Base-by-base conservation (phyloP, 2,888 invertebrate genomes). In the Philopedon plagiatum region DNA sequence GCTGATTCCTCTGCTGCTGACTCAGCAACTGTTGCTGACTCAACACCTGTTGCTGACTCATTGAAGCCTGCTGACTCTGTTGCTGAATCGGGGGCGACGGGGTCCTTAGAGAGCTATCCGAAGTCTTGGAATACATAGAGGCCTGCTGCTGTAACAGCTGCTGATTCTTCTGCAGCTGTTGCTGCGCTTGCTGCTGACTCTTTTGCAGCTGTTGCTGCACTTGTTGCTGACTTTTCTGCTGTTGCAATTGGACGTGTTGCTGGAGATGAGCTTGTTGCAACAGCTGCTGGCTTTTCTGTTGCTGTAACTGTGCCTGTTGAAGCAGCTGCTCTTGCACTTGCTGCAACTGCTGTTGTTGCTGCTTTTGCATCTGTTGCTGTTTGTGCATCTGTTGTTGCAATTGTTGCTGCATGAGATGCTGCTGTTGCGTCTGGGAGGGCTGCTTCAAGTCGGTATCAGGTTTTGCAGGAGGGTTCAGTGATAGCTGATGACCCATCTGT, bases 401-500 rank as follows among this genome's bases (percentile, higher is more conserved):
- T n/a, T 68, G 68, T 23, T 68, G 57, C n/a, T 68, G 63, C 23
- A 57, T 18, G 5, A 58, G n/a, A 2, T 54, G 69, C 7, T 57
- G 56, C 34, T 69, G 70, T 4, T 19, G 34, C n/a, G 29, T 21
- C 37, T 49, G 51, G 4, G 39, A 13, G n/a, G 49, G 34, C 2
- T 51, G 51, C 15, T 54, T 62, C 8, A 26, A 9, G 23, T 39
- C 61, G 9, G 21, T 9, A 1, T 39, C 29, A 1, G 23, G 8
- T 37, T 54, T 63, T 51, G 60, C 15, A 5, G 46, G 11, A 15
- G 18, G 9, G 15, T 18, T 39, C 54, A 64, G 8, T 57, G 64
- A 39, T n/a, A 54, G 26, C 32, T 78, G 67, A 57, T 78, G 57
- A 37, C 58, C 66, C 37, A 71, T 57, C 56, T 70, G 76, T n/a